Percentiles rank a stretch among this genome's conserved stretches.
phyloP scores from a whole-genome alignment of 2,797 vertebrate genomes.

The Enteromius argenteus region DNA sequence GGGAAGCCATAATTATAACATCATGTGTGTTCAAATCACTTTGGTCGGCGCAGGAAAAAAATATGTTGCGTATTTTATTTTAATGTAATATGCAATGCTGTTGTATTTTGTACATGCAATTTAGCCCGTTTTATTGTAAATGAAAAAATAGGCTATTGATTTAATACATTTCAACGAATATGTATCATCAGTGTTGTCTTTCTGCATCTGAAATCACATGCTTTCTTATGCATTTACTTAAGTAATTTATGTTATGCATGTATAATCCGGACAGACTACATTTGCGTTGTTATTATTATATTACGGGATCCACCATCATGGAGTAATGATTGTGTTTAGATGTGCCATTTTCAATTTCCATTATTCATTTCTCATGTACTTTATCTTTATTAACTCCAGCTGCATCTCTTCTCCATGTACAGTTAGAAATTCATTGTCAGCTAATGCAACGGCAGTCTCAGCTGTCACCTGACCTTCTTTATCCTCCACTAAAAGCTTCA shows the following conservation, averaged over 20 bases:
- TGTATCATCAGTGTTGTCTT: neutral
- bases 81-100: neutral
- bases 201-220: neutral
- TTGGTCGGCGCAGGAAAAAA: neutral
- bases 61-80: too few species aligned
- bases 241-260: neutral
- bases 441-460: slow-evolving; percentile 1
- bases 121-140: neutral
- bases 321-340: neutral
- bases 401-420: neutral
- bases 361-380: neutral
- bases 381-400: neutral
- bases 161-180: neutral
- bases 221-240: neutral
- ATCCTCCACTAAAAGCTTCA: slow-evolving; percentile 47
- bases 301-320: neutral
- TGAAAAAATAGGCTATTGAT: neutral
- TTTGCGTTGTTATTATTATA: neutral
- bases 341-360: neutral
- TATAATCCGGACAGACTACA: neutral
- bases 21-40: neutral
- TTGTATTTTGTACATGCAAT: neutral
- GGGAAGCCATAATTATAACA: neutral
- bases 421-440: neutral
- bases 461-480: slow-evolving; percentile 46